Evolutionary conservation across 1,140 invertebrate species (phyloP).

Genomic region (Diorhabda carinulata): DNA sequence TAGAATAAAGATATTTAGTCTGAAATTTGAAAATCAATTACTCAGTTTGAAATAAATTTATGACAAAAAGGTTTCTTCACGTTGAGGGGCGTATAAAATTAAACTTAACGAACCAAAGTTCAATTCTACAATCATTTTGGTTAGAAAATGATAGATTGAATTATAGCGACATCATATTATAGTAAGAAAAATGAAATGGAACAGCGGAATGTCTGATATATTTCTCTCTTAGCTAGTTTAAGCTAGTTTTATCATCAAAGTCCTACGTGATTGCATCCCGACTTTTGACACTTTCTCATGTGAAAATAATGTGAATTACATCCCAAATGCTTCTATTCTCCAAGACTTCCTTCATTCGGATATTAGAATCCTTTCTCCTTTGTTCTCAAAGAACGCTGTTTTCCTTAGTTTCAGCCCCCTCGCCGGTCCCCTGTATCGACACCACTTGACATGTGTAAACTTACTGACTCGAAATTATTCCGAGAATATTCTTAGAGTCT

Average conservation of each 20-base stretch:
- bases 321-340: conserved; percentile 7
- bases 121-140: too few species aligned
- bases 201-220: too few species aligned
- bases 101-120: too few species aligned
- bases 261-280: conserved; percentile 1
- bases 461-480: conserved; percentile 39
- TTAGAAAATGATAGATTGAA: too few species aligned
- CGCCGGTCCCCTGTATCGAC: conserved; percentile 31
- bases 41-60: too few species aligned
- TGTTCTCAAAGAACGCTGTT: conserved; percentile 39
- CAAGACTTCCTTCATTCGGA: conserved; percentile 33
- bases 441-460: conserved; percentile 42
- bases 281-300: conserved; percentile 4
- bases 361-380: conserved; percentile 43
- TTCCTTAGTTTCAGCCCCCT: conserved; percentile 21
- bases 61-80: too few species aligned
- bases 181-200: too few species aligned
- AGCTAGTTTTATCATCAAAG: background rate
- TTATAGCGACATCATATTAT: too few species aligned
- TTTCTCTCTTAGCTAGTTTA: too few species aligned
- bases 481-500: conserved; percentile 13
- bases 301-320: conserved; percentile 15
- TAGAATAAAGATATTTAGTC: too few species aligned
- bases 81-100: too few species aligned
- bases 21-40: too few species aligned